Evolutionary conservation across 2,888 invertebrate genomes (phyloP).

Genomic region (Drosophila limbata): DNA sequence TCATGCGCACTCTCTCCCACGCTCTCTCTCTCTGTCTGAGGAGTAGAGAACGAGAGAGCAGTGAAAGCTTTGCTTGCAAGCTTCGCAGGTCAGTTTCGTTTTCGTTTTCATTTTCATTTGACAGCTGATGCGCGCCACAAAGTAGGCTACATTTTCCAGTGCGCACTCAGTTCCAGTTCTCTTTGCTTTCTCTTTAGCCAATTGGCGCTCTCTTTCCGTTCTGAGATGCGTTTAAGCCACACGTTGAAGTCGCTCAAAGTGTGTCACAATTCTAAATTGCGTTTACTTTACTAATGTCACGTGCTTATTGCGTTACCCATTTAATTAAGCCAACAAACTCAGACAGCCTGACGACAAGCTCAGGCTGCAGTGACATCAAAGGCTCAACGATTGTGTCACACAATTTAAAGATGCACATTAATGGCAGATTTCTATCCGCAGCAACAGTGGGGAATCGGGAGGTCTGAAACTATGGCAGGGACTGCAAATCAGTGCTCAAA

Average conservation of each 20-base stretch:
- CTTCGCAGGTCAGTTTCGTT: constrained; percentile 62
- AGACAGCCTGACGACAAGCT: constrained; percentile 15
- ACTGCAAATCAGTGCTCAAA: constrained; percentile 56
- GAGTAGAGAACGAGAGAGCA: neutral
- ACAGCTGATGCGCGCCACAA: constrained; percentile 51
- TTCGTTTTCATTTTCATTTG: constrained; percentile 49
- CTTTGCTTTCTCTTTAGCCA: constrained; percentile 25
- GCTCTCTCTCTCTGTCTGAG: neutral
- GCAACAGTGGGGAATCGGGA: constrained; percentile 8
- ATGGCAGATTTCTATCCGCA: constrained; percentile 28
- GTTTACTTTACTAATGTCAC: constrained; percentile 66
- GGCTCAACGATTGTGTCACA: constrained; percentile 22
- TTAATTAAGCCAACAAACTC: constrained; percentile 48
- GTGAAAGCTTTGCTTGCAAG: constrained; percentile 52
- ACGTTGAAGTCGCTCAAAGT: constrained; percentile 30
- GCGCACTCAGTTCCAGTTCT: constrained; percentile 21
- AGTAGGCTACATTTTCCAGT: constrained; percentile 13
- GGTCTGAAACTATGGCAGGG: constrained; percentile 7
- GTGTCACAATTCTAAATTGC: constrained; percentile 64
- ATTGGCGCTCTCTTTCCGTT: neutral
- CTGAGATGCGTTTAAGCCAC: constrained; percentile 12
- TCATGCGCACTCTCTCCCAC: constrained; percentile 49
- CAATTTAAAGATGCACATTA: constrained; percentile 27
- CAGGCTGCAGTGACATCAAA: neutral
- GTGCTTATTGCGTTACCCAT: constrained; percentile 66